Evolutionary conservation across 2,888 invertebrate genomes (phyloP).

Genomic region (Dyspetes luteomarginatus): DNA sequence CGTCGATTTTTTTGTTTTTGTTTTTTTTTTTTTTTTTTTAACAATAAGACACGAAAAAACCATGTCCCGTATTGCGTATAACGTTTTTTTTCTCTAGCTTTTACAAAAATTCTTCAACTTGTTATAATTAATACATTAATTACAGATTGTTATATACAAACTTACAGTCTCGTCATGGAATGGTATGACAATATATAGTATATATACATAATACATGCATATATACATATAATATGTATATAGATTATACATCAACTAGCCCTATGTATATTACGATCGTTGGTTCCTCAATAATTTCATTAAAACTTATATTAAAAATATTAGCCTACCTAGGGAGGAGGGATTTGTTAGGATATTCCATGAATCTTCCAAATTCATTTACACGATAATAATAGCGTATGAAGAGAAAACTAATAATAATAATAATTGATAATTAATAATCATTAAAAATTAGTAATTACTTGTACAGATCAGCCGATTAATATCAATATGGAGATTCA

Average conservation of each 20-base stretch:
- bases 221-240: conserved; percentile 39
- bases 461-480: conserved; percentile 36
- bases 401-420: neutral
- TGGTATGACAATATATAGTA: conserved; percentile 72
- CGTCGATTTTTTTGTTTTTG: conserved; percentile 29
- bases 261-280: conserved; percentile 55
- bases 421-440: conserved; percentile 17
- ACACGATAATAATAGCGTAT: conserved; percentile 26
- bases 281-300: conserved; percentile 54
- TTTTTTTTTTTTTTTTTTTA: conserved; percentile 15
- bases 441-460: conserved; percentile 19
- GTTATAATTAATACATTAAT: conserved; percentile 66
- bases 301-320: conserved; percentile 63
- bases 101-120: conserved; percentile 61
- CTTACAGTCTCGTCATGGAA: conserved; percentile 81
- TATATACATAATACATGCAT: conserved; percentile 41
- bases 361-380: conserved; percentile 60
- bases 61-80: conserved; percentile 62
- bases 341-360: conserved; percentile 59
- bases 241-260: conserved; percentile 51
- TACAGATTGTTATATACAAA: conserved; percentile 76
- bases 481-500: conserved; percentile 48
- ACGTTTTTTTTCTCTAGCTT: conserved; percentile 52
- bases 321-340: conserved; percentile 61
- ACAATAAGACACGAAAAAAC: conserved; percentile 66